Evolutionary conservation across 2,113 vertebrate genomes (phyloP), one percentile per base, ranked within the genome.

Genomic region (Pseudonaja textilis): DNA sequence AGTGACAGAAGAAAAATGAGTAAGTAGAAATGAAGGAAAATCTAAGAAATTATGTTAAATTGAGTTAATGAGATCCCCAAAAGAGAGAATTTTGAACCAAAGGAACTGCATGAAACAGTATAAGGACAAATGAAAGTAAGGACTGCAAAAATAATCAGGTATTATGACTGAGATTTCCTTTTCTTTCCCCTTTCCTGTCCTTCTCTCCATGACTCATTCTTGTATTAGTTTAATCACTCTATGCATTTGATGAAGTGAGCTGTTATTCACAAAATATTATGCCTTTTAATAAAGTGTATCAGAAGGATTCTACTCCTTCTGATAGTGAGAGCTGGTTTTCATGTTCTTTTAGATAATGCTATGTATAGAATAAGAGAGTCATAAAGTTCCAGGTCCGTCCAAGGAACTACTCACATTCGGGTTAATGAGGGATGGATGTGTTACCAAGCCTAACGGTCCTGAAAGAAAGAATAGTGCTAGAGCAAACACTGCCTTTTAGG

Each of bases 401-500:
- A 54, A 64, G 81, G 23, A 90, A 90, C 64, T 87, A 87, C 23
- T 55, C 61, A 85, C n/a, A 25, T 64, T 90, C 3, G 2, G 81
- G 81, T 92, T 89, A 26, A 89, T 89, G n/a, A 55, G 56, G 14
- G 26, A 93, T 87, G n/a, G 56, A 56, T 61, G 14, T 85, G n/a
- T 64, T 57, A 87, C 55, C 88, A 93, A 87, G 92, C 81, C 90
- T 90, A 86, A 90, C 42, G 89, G 81, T 56, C 81, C 87, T 93
- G 89, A 64, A 87, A 81, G 34, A 92, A 88, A 61, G 69, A 16
- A 88, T 11, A 45, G 50, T 90, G 16, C 5, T 92, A 45, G 52
- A 87, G 11, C 29, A 20, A 88, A n/a, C 85, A 57, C 11, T 61
- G 87, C 50, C 85, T 45, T 89, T 86, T 86, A 85, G 10, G 14